Evolutionary conservation across 2,797 vertebrate species (phyloP).

Genomic region (Chelon auratus): DNA sequence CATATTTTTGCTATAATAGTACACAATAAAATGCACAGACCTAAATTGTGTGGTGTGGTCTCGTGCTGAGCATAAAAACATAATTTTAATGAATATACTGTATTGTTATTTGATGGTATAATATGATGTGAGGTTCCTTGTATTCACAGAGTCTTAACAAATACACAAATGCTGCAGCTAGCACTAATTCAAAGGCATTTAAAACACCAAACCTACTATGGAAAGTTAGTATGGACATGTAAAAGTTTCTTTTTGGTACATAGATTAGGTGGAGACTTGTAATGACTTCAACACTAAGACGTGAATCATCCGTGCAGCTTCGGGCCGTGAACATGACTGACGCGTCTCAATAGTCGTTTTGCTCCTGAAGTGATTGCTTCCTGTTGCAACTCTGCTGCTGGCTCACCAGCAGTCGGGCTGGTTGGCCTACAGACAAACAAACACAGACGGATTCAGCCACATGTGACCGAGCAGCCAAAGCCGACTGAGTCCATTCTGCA

Average conservation of each 20-base stretch:
- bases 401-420: constrained; percentile 18
- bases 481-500: too few relatives aligned
- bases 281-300: background rate
- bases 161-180: constrained; percentile 6
- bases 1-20: constrained; percentile 17
- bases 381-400: constrained; percentile 60
- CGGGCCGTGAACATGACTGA: constrained; percentile 52
- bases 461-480: constrained; percentile 12
- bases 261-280: background rate
- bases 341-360: constrained; percentile 42
- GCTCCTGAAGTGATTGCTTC: constrained; percentile 75
- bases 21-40: background rate
- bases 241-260: background rate
- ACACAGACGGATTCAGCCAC: constrained; percentile 9
- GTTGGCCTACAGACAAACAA: constrained; percentile 29
- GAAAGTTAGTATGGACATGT: background rate
- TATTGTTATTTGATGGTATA: too few relatives aligned
- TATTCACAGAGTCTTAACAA: background rate
- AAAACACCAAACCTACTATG: background rate
- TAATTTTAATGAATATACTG: background rate
- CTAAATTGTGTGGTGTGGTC: background rate
- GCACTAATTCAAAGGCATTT: background rate
- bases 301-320: constrained; percentile 18
- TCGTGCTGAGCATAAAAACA: too few relatives aligned
- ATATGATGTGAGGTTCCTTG: too few relatives aligned